Evolutionary conservation across 2,113 vertebrate species (phyloP).

Genomic region (Hystrix brachyura): DNA sequence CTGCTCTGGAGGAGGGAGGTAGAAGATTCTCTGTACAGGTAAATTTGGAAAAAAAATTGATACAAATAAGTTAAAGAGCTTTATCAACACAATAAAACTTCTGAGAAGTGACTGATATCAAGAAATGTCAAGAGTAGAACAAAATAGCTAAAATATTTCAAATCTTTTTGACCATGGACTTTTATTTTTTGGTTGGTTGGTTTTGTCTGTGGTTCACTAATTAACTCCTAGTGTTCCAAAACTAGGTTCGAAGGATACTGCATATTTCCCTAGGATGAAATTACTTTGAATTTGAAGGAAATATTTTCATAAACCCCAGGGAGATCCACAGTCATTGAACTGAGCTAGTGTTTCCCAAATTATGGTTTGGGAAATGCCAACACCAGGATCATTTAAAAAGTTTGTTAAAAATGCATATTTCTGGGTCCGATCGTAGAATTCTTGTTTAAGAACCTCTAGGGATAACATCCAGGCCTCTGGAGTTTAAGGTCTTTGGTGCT

Average conservation of each 20-base stretch:
- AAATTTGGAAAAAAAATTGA: not conserved
- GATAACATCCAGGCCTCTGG: not conserved
- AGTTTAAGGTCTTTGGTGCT: not conserved
- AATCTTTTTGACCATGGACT: not conserved
- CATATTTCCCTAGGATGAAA: not conserved
- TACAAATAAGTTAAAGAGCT: not conserved
- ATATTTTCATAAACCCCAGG: not conserved
- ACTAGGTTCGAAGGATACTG: not conserved
- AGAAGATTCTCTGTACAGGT: not conserved
- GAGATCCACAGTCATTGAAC: not conserved
- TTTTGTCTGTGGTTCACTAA: not conserved
- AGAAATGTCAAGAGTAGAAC: not conserved
- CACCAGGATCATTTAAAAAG: not conserved
- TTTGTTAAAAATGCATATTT: not conserved
- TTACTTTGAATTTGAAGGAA: not conserved
- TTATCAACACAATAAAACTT: not conserved
- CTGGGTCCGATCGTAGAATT: not conserved
- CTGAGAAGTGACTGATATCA: not conserved
- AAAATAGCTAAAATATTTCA: not conserved
- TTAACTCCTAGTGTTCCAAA: not conserved
- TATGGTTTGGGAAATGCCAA: not conserved
- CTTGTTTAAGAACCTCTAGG: not conserved
- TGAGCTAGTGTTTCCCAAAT: not conserved
- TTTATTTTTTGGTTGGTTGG: not conserved
- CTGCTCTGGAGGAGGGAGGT: not conserved